phyloP scores from a whole-genome alignment of 2,797 vertebrate genomes.

The Dryobates pubescens region DNA sequence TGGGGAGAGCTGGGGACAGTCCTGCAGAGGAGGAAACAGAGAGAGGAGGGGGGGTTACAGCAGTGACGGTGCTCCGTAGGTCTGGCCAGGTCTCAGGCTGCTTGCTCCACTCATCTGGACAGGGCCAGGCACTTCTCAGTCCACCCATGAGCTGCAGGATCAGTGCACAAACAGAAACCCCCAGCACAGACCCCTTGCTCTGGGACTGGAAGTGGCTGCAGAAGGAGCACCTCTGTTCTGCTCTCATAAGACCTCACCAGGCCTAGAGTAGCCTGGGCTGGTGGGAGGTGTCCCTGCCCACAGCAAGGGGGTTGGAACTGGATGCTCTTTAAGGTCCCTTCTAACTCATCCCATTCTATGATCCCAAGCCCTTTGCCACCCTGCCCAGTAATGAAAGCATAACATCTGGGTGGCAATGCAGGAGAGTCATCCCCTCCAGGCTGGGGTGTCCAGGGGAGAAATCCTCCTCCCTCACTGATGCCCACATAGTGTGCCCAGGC shows the following conservation, averaged over 20 bases:
- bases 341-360: neutral
- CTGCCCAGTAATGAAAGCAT: neutral
- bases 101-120: no score
- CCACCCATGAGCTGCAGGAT: no score
- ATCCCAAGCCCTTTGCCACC: neutral
- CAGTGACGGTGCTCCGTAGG: fast-evolving
- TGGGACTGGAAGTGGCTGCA: no score
- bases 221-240: no score
- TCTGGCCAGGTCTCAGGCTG: neutral
- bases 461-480: neutral
- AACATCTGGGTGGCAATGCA: neutral
- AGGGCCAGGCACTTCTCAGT: neutral
- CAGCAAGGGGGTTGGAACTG: no score
- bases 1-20: conserved; percentile 96
- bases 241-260: no score
- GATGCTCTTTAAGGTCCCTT: no score
- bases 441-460: neutral
- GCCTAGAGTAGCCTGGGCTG: no score
- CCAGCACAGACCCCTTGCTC: no score
- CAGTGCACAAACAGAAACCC: no score
- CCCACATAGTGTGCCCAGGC: fast-evolving
- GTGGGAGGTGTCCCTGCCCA: no score
- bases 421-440: neutral
- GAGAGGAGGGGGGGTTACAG: neutral
- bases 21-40: conserved; percentile 75